Conservation (phyloP, 2,797 vertebrate species). For the Cyclura pinguis region DNA sequence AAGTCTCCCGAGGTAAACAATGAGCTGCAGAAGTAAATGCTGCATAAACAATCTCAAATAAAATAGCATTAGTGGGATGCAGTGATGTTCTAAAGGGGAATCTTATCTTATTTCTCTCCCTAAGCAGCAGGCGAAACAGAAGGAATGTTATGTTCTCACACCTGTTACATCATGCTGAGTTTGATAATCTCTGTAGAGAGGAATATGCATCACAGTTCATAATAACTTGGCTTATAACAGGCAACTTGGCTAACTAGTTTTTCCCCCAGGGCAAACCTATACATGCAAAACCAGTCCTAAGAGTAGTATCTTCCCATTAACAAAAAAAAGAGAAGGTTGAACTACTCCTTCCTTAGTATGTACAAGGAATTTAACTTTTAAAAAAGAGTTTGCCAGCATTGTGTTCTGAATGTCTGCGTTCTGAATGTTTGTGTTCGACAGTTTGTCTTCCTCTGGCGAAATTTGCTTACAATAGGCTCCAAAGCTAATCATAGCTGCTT, state of each 20-base stretch:
- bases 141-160: not conserved
- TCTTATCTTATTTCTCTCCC: constrained; percentile 11
- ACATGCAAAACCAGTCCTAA: not conserved
- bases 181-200: constrained; percentile 27
- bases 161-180: not conserved
- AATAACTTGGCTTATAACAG: not conserved
- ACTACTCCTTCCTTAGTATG: too few relatives aligned
- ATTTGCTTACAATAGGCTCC: not conserved
- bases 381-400: not conserved
- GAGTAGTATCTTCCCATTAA: not conserved
- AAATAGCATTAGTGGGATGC: constrained; percentile 30
- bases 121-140: constrained; percentile 39
- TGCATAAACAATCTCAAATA: constrained; percentile 13
- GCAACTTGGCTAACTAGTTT: not conserved
- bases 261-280: not conserved
- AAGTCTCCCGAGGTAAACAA: constrained; percentile 33
- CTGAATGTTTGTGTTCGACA: not conserved
- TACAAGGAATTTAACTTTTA: not conserved
- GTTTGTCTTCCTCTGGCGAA: not conserved
- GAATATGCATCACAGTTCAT: not conserved
- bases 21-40: not conserved
- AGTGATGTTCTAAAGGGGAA: constrained; percentile 9
- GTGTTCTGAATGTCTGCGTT: not conserved
- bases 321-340: not conserved
- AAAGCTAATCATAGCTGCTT: too few relatives aligned